phyloP scores from a whole-genome alignment of 2,797 vertebrate species.

The Pipistrellus pygmaeus region DNA sequence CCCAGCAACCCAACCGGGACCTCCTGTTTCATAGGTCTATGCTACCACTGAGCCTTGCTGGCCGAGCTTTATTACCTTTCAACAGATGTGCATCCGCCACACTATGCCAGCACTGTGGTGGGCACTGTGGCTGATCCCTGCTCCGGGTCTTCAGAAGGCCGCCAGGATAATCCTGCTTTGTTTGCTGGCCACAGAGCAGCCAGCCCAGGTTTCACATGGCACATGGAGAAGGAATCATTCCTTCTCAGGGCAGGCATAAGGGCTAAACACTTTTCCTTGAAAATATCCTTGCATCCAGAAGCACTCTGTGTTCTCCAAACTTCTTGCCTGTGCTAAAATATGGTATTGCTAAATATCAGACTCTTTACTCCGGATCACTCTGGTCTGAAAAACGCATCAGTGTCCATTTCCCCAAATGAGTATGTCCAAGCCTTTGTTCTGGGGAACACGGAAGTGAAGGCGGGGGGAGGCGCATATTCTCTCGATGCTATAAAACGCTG shows the following conservation, averaged over 20 bases:
- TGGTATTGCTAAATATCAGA: not conserved
- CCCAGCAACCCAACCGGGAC: too few species aligned
- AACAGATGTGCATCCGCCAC: not conserved
- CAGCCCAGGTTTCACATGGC: not conserved
- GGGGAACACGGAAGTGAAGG: not conserved
- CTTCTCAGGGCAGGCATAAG: not conserved
- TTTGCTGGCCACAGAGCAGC: not conserved
- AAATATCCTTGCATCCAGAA: not conserved
- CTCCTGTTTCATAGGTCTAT: too few species aligned
- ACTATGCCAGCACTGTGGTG: accelerated
- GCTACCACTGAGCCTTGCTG: too few species aligned
- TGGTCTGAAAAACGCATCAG: slow-evolving; percentile 10
- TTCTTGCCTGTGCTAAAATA: too few species aligned
- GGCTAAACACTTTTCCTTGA: not conserved
- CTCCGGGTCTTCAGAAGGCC: not conserved
- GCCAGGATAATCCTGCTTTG: not conserved
- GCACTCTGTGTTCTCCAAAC: too few species aligned
- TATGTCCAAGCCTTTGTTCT: slow-evolving; percentile 42
- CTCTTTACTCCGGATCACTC: not conserved
- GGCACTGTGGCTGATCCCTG: accelerated
- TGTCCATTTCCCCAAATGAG: not conserved
- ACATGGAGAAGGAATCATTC: not conserved
- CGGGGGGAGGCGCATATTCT: not conserved
- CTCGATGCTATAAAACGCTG: not conserved
- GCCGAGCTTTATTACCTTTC: not conserved